Evolutionary conservation across 2,113 vertebrate species (phyloP), one percentile per base, ranked within the genome.

Genomic region (Prionailurus bengalensis): DNA sequence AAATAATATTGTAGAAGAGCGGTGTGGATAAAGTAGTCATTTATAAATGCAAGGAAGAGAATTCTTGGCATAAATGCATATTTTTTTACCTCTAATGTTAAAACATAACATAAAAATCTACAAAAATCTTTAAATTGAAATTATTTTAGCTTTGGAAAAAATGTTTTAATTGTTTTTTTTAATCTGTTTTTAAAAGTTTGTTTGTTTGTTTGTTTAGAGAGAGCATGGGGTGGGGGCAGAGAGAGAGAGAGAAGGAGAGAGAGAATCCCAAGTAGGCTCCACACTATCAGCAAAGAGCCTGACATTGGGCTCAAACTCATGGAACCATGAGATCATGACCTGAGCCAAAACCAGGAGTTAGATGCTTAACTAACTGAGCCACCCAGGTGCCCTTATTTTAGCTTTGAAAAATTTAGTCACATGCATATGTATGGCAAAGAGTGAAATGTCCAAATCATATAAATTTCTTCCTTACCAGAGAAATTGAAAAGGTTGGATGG

Each of bases 131-230:
- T 45, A 66, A 94, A 92, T 80, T 63, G 71, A 53, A 48, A 96
- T 80, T 94, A 39, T 39, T 39, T 39, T 39, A 79, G 29, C 48
- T 82, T 96, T 83, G 14, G 61, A 89, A 96, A 96, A 45, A 61
- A 61, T 58, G 8, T 23, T 61, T 61, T 61, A 61, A 23, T 61
- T 45, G 7, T 45, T 8, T 23, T 53, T 16, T 53, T 53, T 17
- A 53, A 51, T 53, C 14, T 14, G 14, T 53, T 58, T 61, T 61
- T 61, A 7, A 23, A 61, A 61, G 19, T 51, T 51, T 58, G 16
- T 58, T 23, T 55, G 17, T 58, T 61, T 23, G 17, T 8, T 61
- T 23, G 17, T 23, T 61, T 61, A 61, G 58, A 61, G 21, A 61
- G 6, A 61, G 21, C 58, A 61, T 61, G 58, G 58, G 58, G 58